Evolutionary conservation across 2,797 vertebrate species (phyloP).

Genomic region (Craterocephalus amniculus): DNA sequence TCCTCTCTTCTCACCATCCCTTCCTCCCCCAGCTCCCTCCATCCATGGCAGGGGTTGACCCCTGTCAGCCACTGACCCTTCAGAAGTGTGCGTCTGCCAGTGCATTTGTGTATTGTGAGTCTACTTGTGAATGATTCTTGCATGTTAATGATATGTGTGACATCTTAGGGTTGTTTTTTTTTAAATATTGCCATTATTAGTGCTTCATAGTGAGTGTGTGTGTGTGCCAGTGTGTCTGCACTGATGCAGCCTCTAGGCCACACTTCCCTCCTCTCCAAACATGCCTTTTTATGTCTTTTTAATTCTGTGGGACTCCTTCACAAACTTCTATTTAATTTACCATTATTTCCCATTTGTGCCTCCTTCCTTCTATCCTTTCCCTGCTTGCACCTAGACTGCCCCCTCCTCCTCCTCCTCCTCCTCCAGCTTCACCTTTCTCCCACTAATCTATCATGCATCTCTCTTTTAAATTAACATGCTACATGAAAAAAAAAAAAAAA

Average conservation of each 20-base stretch:
- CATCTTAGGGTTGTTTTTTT: constrained; percentile 51
- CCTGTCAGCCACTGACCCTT: constrained; percentile 79
- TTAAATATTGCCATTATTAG: constrained; percentile 53
- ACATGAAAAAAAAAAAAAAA: constrained; percentile 65
- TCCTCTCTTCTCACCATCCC: constrained; percentile 52
- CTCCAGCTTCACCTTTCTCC: constrained; percentile 55
- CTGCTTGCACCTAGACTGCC: constrained; percentile 21
- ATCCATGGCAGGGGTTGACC: constrained; percentile 79
- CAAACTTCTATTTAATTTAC: constrained; percentile 27
- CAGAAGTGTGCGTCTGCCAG: constrained; percentile 38
- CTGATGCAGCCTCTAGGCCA: constrained; percentile 19
- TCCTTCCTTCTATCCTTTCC: constrained; percentile 27
- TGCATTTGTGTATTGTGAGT: neutral
- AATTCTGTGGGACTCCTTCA: constrained; percentile 23
- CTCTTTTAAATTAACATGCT: constrained; percentile 81
- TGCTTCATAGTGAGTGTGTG: constrained; percentile 17
- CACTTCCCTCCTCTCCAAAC: constrained; percentile 21
- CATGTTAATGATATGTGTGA: constrained; percentile 54
- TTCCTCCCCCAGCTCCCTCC: constrained; percentile 53
- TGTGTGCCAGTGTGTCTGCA: neutral
- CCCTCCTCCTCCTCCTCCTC: neutral
- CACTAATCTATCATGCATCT: constrained; percentile 77
- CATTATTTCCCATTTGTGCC: constrained; percentile 27
- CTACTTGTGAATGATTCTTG: constrained; percentile 41
- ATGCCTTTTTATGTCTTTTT: constrained; percentile 10